A percentile compares a stretch with the other conserved stretches of the same genome.
Conservation (phyloP, 2,797 vertebrate species). For the Dryobates pubescens region DNA sequence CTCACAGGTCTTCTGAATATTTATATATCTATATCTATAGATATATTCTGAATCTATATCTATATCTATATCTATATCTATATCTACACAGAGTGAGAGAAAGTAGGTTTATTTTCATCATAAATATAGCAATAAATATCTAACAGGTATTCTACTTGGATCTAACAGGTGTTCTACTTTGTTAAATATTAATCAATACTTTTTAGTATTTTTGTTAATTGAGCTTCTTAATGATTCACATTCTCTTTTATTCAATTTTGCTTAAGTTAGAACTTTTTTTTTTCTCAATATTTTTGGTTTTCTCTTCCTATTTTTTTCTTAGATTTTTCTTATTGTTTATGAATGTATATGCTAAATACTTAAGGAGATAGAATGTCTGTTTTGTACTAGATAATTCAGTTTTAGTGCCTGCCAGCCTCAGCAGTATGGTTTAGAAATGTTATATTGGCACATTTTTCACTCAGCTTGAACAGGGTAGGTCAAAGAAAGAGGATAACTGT, state of each 20-base stretch:
- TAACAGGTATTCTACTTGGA: neutral
- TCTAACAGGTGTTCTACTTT: neutral
- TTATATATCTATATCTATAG: too few relatives aligned
- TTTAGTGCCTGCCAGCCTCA: neutral
- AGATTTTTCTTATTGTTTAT: neutral
- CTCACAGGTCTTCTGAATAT: neutral
- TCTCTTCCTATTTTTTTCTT: neutral
- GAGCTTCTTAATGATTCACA: neutral
- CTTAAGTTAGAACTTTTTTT: neutral
- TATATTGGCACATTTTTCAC: neutral
- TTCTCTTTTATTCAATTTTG: neutral
- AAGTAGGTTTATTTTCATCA: neutral
- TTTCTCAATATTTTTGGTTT: too few relatives aligned
- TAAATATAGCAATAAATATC: neutral
- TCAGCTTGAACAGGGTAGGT: neutral
- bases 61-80: too few relatives aligned
- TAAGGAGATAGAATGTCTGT: neutral
- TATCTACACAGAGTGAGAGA: neutral
- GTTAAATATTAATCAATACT: neutral
- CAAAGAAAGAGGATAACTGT: neutral
- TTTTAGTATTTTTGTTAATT: neutral
- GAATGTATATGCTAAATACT: neutral
- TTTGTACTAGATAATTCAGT: neutral
- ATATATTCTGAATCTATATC: too few relatives aligned
- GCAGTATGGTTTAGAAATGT: neutral